Evolutionary conservation across 2,888 invertebrate genomes (phyloP).

Genomic region (Oscheius sp.): DNA sequence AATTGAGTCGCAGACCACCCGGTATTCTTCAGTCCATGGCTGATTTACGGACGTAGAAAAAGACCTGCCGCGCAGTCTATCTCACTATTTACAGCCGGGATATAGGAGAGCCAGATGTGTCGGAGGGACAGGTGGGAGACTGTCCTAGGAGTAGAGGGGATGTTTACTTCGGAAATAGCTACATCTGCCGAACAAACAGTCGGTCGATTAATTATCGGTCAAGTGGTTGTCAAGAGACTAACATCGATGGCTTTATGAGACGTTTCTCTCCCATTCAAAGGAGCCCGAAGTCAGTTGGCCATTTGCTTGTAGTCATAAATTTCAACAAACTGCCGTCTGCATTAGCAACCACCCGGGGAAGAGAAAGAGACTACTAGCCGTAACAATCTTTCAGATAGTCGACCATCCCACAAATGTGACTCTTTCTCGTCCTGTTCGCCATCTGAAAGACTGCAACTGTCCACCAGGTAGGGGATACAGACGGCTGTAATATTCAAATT

Average conservation of each 20-base stretch:
- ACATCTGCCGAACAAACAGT: constrained; percentile 12
- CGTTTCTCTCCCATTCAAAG: neutral
- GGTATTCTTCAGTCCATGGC: neutral
- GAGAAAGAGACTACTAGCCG: too few species aligned
- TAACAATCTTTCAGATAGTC: constrained; percentile 14
- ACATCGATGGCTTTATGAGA: neutral
- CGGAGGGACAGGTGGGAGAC: neutral
- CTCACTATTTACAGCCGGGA: constrained; percentile 29
- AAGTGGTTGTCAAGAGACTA: constrained; percentile 21
- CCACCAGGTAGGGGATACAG: constrained; percentile 19
- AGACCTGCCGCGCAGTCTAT: constrained; percentile 21
- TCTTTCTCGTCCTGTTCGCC: neutral
- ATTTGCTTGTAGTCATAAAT: constrained; percentile 32
- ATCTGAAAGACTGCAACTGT: constrained; percentile 20
- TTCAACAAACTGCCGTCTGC: constrained; percentile 23
- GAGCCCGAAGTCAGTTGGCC: constrained; percentile 15
- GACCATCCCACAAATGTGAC: neutral
- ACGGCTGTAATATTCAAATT: constrained; percentile 26
- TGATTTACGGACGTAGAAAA: constrained; percentile 22
- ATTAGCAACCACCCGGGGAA: too few species aligned
- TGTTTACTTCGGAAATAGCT: neutral
- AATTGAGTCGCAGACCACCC: neutral
- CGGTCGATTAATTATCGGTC: constrained; percentile 25
- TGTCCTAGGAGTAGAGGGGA: neutral
- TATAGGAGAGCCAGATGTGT: constrained; percentile 25